These are phyloP conservation scores for Macrosiphum euphorbiae DNA, from an alignment of 2,888 invertebrate genomes.

Conservation along the genomic window DNA sequence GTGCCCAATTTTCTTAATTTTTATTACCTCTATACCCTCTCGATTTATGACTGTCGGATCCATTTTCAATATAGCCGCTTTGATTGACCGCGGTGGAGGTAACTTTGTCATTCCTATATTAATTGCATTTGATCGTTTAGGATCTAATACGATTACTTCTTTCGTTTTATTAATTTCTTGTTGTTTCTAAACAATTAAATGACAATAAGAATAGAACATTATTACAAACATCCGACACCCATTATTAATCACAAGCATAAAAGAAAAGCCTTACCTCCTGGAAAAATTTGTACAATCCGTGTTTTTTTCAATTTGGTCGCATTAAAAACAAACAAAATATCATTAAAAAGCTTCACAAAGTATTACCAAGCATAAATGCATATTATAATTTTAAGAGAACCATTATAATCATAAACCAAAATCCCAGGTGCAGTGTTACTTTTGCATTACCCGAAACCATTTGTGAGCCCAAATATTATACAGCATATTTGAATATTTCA, in stretches of 20 bases:
- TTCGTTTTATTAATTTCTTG: conserved; percentile 88
- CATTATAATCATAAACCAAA: conserved; percentile 32
- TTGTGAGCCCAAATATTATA: conserved; percentile 58
- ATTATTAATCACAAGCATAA: conserved; percentile 52
- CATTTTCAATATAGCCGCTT: conserved; percentile 99
- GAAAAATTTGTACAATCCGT: conserved; percentile 56
- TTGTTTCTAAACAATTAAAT: conserved; percentile 76
- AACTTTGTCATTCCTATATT: conserved; percentile 99
- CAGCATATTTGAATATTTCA: conserved; percentile 43
- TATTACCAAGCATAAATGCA: conserved; percentile 59
- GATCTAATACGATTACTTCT: conserved; percentile 93
- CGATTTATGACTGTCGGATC: conserved; percentile 97
- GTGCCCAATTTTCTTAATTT: background rate
- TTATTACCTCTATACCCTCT: conserved; percentile 89
- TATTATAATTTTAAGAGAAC: conserved; percentile 27
- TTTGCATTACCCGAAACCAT: conserved; percentile 58
- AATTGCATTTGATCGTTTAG: conserved; percentile 98
- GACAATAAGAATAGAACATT: conserved; percentile 3
- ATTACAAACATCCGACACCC: conserved; percentile 19
- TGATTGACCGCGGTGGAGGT: conserved; percentile 97
- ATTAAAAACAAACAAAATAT: conserved; percentile 64
- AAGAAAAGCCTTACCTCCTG: conserved; percentile 60
- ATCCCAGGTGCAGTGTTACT: conserved; percentile 5
- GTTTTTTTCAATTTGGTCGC: conserved; percentile 52
- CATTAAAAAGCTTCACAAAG: conserved; percentile 55